Percentiles rank a stretch among this genome's conserved stretches.
These are phyloP conservation scores for Percina caprodes DNA, from an alignment of 2,113 vertebrate genomes.

Conservation along the genomic window DNA sequence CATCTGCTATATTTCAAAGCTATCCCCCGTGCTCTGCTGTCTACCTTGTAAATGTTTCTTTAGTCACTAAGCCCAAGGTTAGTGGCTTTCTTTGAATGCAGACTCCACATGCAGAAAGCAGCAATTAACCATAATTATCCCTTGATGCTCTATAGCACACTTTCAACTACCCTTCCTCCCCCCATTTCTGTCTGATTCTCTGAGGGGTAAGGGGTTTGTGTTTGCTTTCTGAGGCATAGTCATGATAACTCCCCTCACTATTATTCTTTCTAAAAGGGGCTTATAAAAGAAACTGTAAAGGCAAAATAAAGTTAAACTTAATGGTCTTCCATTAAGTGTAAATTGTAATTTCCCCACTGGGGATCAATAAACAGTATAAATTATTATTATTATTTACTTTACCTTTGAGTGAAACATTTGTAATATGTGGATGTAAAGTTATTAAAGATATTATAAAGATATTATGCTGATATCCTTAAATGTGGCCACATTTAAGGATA, in stretches of 20 bases:
- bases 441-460: no score
- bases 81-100: slow-evolving; percentile 73
- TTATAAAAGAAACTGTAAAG: neutral
- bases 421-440: no score
- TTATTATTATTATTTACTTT: neutral
- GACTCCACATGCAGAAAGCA: slow-evolving; percentile 65
- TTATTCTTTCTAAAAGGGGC: slow-evolving; percentile 3
- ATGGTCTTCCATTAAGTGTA: neutral
- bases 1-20: slow-evolving; percentile 45
- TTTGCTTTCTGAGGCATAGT: slow-evolving; percentile 50
- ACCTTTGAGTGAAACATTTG: no score
- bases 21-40: slow-evolving; percentile 19
- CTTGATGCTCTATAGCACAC: slow-evolving; percentile 57
- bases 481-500: no score
- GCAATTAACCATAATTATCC: slow-evolving; percentile 75
- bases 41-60: slow-evolving; percentile 50
- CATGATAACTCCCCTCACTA: slow-evolving; percentile 15
- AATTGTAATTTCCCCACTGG: no score
- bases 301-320: neutral
- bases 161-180: slow-evolving; percentile 52
- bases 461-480: no score
- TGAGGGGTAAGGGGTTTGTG: slow-evolving; percentile 18
- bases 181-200: slow-evolving; percentile 43
- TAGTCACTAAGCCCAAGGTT: slow-evolving; percentile 49
- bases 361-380: no score